Evolutionary conservation across 2,888 invertebrate genomes (phyloP).

Genomic region (Lobophora halterata): DNA sequence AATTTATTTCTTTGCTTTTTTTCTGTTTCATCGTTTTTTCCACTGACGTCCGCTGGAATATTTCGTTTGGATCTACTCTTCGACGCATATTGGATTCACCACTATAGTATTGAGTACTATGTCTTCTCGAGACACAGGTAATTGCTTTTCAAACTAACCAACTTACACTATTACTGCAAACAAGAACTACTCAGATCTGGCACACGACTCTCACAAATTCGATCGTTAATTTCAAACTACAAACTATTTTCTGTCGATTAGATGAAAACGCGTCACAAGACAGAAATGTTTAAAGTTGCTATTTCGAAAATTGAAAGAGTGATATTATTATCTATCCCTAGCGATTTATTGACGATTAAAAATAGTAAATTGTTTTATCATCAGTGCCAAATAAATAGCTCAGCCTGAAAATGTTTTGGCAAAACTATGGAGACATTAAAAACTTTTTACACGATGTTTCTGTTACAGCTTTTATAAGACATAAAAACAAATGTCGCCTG

Average conservation of each 20-base stretch:
- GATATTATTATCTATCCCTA: too few relatives aligned
- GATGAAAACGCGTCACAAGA: too few relatives aligned
- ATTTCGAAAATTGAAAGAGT: too few relatives aligned
- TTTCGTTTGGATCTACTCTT: conserved; percentile 21
- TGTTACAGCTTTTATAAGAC: conserved; percentile 37
- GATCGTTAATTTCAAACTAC: too few relatives aligned
- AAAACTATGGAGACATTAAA: conserved; percentile 20
- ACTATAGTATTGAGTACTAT: conserved; percentile 57
- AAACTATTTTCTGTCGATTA: too few relatives aligned
- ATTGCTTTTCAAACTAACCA: conserved; percentile 44
- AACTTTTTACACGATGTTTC: conserved; percentile 30
- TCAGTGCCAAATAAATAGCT: conserved; percentile 13
- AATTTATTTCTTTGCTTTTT: conserved; percentile 34
- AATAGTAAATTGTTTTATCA: conserved; percentile 13
- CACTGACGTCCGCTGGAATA: conserved; percentile 25
- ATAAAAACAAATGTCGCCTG: conserved; percentile 27
- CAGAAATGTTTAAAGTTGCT: too few relatives aligned
- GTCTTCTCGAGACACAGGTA: conserved; percentile 69
- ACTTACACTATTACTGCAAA: conserved; percentile 28
- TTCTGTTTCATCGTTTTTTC: conserved; percentile 50
- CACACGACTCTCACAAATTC: not conserved
- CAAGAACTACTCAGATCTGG: conserved; percentile 1
- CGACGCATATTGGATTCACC: conserved; percentile 26
- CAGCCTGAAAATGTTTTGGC: conserved; percentile 16
- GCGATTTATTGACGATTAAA: conserved; percentile 1